Conservation (phyloP, 2,888 invertebrate species). For the Chouioia cunea region DNA sequence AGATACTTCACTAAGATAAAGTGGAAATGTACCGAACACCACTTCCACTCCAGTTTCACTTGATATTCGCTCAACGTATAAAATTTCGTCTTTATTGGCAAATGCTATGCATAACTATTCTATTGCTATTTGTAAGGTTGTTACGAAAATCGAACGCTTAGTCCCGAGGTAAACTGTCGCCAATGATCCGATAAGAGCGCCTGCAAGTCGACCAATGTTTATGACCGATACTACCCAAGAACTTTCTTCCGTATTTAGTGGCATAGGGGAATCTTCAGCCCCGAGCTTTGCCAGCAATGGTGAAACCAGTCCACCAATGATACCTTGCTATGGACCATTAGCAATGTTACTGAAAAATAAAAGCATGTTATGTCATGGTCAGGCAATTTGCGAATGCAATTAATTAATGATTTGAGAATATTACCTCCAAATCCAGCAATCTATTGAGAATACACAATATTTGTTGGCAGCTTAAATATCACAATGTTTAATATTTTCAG, state of each 20-base stretch:
- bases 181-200: constrained; percentile 51
- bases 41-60: constrained; percentile 53
- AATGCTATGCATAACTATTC: constrained; percentile 50
- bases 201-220: constrained; percentile 51
- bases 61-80: constrained; percentile 50
- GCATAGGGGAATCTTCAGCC: constrained; percentile 25
- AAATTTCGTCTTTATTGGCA: constrained; percentile 49
- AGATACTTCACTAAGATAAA: constrained; percentile 58
- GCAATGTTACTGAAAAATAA: no score
- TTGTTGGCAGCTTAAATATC: no score
- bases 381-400: no score
- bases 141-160: constrained; percentile 50
- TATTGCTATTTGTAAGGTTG: constrained; percentile 49
- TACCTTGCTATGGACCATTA: constrained; percentile 48
- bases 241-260: neutral
- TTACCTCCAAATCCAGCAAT: no score
- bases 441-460: no score
- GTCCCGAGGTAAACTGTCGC: constrained; percentile 49
- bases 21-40: constrained; percentile 53
- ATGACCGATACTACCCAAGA: constrained; percentile 56
- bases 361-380: no score
- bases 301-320: constrained; percentile 54
- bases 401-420: no score
- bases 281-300: constrained; percentile 49
- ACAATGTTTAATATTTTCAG: no score